phyloP scores from a whole-genome alignment of 2,113 vertebrate species.

The Potamarius usumacintae region DNA sequence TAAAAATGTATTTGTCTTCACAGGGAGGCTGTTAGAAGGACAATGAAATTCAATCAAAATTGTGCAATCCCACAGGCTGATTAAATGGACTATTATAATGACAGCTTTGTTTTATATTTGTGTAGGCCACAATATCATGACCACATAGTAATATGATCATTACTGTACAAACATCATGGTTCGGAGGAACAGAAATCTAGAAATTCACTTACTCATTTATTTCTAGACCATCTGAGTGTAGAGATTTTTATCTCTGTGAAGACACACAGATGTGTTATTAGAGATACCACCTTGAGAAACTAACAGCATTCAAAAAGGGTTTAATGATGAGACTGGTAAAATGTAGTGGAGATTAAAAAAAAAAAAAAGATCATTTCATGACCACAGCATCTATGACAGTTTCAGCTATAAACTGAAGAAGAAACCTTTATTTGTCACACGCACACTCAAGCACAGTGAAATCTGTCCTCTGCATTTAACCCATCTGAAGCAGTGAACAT shows the following conservation, averaged over 20 bases:
- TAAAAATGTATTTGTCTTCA: not conserved
- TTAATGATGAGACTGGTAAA: not conserved
- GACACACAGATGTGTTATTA: not conserved
- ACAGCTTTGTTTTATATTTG: not conserved
- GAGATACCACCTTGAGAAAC: not conserved
- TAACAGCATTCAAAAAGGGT: not conserved
- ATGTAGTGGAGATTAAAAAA: not conserved
- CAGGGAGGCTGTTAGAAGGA: conserved; percentile 12
- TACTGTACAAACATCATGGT: not conserved
- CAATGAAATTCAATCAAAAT: conserved; percentile 1
- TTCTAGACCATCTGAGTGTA: not conserved
- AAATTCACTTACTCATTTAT: not conserved
- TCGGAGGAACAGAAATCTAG: not conserved
- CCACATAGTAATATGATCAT: not conserved
- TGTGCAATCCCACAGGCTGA: not conserved
- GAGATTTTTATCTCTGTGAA: conserved; percentile 2
- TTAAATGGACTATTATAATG: conserved; percentile 3
- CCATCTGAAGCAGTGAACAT: too few species aligned
- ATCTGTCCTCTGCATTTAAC: too few species aligned
- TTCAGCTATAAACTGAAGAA: not conserved
- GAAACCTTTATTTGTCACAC: too few species aligned
- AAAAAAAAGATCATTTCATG: not conserved
- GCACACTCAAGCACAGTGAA: too few species aligned
- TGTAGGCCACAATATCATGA: not conserved
- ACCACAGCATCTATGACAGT: not conserved